Base-by-base conservation (phyloP, 2,888 invertebrate genomes). In the Zele albiditarsus region DNA sequence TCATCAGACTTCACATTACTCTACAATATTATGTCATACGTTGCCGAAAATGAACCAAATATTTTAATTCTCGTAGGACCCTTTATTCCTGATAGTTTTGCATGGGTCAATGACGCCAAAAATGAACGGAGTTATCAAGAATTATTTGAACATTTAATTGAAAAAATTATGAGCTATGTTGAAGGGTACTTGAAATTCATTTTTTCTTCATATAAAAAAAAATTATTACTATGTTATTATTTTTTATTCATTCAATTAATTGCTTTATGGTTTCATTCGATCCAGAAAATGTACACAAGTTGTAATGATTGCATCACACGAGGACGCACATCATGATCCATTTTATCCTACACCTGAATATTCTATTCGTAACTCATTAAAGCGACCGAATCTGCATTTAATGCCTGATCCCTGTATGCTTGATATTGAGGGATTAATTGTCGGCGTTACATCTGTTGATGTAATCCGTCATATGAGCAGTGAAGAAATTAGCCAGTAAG, bases 291-390 rank as follows among this genome's bases (percentile, higher is more conserved):
- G 89, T 23, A 95, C 94, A 12, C 92, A 94, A 82, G 92, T 97
- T 62, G 91, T 96, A 68, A 87, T 98, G 73, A 93, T 96, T 25
- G 91, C 97, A 3, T 96, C 95, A 57, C 90, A 91, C 77, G 93
- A 93, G 82, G 98, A 98, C 86, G 93, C 93, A 0, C 94, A 95
- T 89, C 94, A 95, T 82, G 92, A 94, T 78, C 91, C 93, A 67
- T 92, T 97, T 0, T 98, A 94, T 89, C 98, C 98, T 4, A 97
- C 97, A 0, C 95, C 95, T 14, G 93, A 96, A 0, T 95, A 93
- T 84, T 83, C 88, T n/a, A 84, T 92, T 10, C 90, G 91, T 14
- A 90, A 91, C 79, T 72, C 79, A 3, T 65, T 82, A 60, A 91
- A 90, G 65, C 92, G 91, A 83, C 82, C 91, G 10, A 94, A 95